These are phyloP conservation scores for Mythimna pallens DNA, from an alignment of 2,888 invertebrate genomes.

Conservation along the genomic window DNA sequence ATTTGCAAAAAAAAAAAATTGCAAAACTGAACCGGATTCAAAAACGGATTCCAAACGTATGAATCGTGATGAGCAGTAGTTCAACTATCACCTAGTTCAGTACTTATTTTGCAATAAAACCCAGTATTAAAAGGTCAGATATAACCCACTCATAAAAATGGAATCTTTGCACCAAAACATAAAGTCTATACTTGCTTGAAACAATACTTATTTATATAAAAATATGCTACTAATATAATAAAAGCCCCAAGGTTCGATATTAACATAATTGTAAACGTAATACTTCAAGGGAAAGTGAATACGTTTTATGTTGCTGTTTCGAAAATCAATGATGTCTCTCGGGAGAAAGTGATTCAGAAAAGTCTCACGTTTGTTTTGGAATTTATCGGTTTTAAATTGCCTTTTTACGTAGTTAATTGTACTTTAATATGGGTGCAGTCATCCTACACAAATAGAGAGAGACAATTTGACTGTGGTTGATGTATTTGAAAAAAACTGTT, in stretches of 20 bases:
- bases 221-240: slow-evolving; percentile 3
- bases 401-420: slow-evolving; percentile 1
- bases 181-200: slow-evolving; percentile 21
- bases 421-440: not conserved
- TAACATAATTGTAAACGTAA: slow-evolving; percentile 42
- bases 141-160: not conserved
- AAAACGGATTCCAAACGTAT: slow-evolving; percentile 49
- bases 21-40: slow-evolving; percentile 52
- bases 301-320: slow-evolving; percentile 58
- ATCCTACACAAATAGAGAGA: not conserved
- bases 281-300: slow-evolving; percentile 61
- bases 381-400: slow-evolving; percentile 35
- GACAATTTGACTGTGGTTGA: not conserved
- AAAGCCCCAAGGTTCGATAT: slow-evolving; percentile 38
- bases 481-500: not conserved
- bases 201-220: not conserved
- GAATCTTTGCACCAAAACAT: not conserved
- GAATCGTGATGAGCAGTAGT: slow-evolving; percentile 41
- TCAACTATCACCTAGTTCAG: slow-evolving; percentile 41
- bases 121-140: slow-evolving; percentile 30
- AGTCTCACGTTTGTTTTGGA: slow-evolving; percentile 12
- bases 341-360: slow-evolving; percentile 56
- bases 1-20: slow-evolving; percentile 32
- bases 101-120: slow-evolving; percentile 48
- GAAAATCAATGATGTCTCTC: slow-evolving; percentile 43